Conservation (phyloP, 1,140 invertebrate genomes). For the Drosophila obscura region DNA sequence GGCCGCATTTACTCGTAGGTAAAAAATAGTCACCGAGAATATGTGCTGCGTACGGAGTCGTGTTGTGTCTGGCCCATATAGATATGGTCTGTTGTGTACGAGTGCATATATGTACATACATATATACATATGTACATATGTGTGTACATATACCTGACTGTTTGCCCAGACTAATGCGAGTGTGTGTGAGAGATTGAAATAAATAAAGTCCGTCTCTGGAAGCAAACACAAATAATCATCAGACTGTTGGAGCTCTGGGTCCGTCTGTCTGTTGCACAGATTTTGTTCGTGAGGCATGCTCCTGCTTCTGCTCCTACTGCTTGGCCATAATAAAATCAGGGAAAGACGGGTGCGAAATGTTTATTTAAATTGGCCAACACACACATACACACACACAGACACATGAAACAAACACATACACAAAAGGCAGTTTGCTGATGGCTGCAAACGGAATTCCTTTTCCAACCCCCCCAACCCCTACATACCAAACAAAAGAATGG, state of each 20-base stretch:
- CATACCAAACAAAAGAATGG: constrained; percentile 14
- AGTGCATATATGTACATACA: background rate
- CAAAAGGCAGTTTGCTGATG: constrained; percentile 26
- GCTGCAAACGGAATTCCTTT: constrained; percentile 76
- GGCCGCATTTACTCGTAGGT: constrained; percentile 37
- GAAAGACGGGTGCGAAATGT: constrained; percentile 75
- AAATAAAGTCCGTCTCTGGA: constrained; percentile 43
- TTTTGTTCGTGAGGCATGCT: constrained; percentile 56
- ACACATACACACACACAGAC: constrained; percentile 45
- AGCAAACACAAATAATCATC: constrained; percentile 79
- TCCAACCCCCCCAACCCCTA: background rate
- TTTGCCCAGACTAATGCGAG: constrained; percentile 31
- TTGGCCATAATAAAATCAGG: constrained; percentile 77
- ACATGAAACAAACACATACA: constrained; percentile 17
- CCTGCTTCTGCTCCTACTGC: constrained; percentile 13
- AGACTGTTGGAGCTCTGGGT: constrained; percentile 67
- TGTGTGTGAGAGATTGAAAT: constrained; percentile 53
- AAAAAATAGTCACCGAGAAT: constrained; percentile 44
- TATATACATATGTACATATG: no score
- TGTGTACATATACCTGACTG: constrained; percentile 18
- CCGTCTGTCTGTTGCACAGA: constrained; percentile 67
- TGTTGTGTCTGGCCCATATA: constrained; percentile 24
- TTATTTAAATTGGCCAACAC: constrained; percentile 79
- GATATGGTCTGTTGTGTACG: constrained; percentile 38
- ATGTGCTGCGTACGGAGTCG: constrained; percentile 7